A percentile compares a stretch with the other conserved stretches of the same genome.
Conservation (phyloP, 2,888 invertebrate species). For the Aethes cnicana region DNA sequence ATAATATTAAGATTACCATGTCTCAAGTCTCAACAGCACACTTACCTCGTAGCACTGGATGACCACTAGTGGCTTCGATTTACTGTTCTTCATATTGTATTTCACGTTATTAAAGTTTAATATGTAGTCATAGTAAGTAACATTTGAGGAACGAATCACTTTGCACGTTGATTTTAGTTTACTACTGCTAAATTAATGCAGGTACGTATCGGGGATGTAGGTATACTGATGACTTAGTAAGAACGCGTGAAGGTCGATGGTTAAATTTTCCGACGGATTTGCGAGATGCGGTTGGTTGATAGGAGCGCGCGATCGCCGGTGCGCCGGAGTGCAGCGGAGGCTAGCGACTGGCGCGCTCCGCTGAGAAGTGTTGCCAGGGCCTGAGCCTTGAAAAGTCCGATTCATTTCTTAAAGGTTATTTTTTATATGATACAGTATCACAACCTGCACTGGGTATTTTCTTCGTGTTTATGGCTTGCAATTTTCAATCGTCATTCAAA, state of each 20-base stretch:
- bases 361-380: too few species aligned
- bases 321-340: slow-evolving; percentile 45
- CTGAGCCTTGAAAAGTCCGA: too few species aligned
- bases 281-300: slow-evolving; percentile 23
- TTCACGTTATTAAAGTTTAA: slow-evolving; percentile 10
- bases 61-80: slow-evolving; percentile 78
- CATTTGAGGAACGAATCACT: slow-evolving; percentile 16
- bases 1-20: slow-evolving; percentile 40
- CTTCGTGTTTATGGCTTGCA: too few species aligned
- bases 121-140: slow-evolving; percentile 9
- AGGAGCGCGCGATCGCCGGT: slow-evolving; percentile 34
- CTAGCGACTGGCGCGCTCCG: slow-evolving; percentile 43
- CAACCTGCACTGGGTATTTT: too few species aligned
- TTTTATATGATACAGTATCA: too few species aligned
- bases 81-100: slow-evolving; percentile 53
- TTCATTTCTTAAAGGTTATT: too few species aligned
- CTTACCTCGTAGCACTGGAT: slow-evolving; percentile 85
- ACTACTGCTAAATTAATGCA: slow-evolving; percentile 4
- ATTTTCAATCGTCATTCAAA: too few species aligned
- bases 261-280: slow-evolving; percentile 51
- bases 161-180: neutral
- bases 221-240: slow-evolving; percentile 40
- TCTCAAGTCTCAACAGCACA: slow-evolving; percentile 44
- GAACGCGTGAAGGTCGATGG: slow-evolving; percentile 64
- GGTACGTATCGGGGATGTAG: slow-evolving; percentile 15